A percentile compares a stretch with the other conserved stretches of the same genome.
Evolutionary conservation across 1,140 invertebrate species (phyloP).

Genomic region (Conus betulinus): DNA sequence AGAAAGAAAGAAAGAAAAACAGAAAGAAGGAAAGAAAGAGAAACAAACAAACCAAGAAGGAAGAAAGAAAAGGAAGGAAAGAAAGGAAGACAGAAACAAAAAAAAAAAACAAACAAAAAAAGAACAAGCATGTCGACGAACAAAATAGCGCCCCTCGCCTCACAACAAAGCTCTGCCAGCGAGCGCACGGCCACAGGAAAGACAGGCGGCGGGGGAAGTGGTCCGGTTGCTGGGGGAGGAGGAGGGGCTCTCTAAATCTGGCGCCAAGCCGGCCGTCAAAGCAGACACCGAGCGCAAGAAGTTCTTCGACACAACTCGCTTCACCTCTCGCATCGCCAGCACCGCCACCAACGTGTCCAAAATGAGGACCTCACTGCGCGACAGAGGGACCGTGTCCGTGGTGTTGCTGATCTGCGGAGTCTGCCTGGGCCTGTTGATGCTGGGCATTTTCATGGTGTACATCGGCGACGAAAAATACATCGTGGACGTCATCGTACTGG

Average conservation of each 20-base stretch:
- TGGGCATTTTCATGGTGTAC: constrained; percentile 6
- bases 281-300: neutral
- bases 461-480: constrained; percentile 27
- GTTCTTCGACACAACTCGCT: neutral
- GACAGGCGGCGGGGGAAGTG: neutral
- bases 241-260: neutral
- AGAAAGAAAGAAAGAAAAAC: neutral
- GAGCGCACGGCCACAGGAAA: neutral
- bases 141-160: neutral
- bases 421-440: neutral
- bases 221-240: too few species aligned
- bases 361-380: neutral
- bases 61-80: neutral
- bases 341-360: neutral
- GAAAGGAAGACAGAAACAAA: too few species aligned
- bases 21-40: neutral
- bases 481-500: constrained; percentile 21
- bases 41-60: neutral
- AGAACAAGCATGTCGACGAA: neutral
- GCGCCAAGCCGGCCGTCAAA: neutral
- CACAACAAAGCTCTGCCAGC: neutral
- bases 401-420: neutral
- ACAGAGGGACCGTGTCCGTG: neutral
- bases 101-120: too few species aligned
- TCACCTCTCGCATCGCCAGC: neutral